These are phyloP conservation scores for Flexamia atlantica DNA, from an alignment of 2,888 invertebrate genomes.

Conservation along the genomic window DNA sequence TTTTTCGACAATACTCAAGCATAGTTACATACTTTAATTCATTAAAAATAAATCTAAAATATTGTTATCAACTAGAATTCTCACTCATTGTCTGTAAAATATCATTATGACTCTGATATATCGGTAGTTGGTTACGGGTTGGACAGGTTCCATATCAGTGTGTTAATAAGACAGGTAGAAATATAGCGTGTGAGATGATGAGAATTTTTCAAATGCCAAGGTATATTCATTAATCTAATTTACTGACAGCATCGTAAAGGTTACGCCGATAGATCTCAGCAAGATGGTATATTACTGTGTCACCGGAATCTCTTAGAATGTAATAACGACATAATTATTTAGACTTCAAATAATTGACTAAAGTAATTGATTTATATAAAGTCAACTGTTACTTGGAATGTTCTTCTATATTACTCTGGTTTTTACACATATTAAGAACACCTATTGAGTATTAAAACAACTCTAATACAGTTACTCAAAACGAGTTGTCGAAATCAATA, in stretches of 20 bases:
- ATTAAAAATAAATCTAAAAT: too few species aligned
- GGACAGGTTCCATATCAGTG: constrained; percentile 15
- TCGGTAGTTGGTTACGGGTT: neutral
- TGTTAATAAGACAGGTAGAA: constrained; percentile 30
- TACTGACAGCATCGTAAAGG: constrained; percentile 23
- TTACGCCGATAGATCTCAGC: neutral
- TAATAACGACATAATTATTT: neutral
- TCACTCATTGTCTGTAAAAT: neutral
- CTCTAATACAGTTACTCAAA: too few species aligned
- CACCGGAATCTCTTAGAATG: neutral
- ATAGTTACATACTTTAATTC: too few species aligned
- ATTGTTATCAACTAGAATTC: too few species aligned
- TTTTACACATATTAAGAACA: too few species aligned
- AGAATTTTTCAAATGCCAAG: constrained; percentile 34
- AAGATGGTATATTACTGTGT: neutral
- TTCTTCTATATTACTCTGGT: too few species aligned
- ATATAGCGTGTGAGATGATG: constrained; percentile 27
- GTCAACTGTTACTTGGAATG: too few species aligned
- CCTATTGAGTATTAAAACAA: too few species aligned
- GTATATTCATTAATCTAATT: constrained; percentile 34
- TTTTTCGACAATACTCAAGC: too few species aligned
- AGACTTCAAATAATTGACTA: neutral
- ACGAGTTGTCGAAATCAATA: too few species aligned
- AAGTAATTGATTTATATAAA: neutral
- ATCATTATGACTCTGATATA: neutral